These are phyloP conservation scores for Amazona finschi DNA, from an alignment of 2,797 vertebrate genomes.

Conservation along the genomic window DNA sequence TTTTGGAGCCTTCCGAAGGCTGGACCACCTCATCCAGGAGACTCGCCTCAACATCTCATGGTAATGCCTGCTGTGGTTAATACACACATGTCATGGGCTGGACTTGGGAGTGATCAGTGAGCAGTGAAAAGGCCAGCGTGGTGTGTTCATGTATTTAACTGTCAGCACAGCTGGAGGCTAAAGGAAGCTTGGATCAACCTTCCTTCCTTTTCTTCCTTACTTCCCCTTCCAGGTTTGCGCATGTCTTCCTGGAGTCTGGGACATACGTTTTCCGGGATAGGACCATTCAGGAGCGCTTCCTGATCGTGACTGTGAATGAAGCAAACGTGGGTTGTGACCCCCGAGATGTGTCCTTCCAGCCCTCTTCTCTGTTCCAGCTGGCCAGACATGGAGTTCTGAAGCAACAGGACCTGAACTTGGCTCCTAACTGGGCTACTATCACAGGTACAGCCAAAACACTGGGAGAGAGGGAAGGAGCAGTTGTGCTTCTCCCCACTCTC, in stretches of 20 bases:
- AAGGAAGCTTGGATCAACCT: background rate
- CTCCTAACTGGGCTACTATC: constrained; percentile 87
- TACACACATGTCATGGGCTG: background rate
- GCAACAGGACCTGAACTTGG: constrained; percentile 77
- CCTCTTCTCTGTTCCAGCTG: constrained; percentile 86
- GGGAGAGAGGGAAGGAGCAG: background rate
- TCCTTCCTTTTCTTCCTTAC: background rate
- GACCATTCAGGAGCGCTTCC: constrained; percentile 74
- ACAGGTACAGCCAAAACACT: constrained; percentile 73
- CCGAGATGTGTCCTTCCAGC: constrained; percentile 77
- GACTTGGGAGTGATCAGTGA: background rate
- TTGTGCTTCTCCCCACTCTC: background rate
- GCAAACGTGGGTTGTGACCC: constrained; percentile 77
- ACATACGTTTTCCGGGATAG: constrained; percentile 88
- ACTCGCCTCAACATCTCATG: constrained; percentile 85
- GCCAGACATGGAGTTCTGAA: constrained; percentile 79
- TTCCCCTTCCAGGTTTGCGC: constrained; percentile 83
- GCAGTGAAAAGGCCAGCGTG: fast-evolving
- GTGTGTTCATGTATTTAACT: background rate
- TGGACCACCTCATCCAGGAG: constrained; percentile 84
- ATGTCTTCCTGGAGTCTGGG: constrained; percentile 86
- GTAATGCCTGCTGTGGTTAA: constrained; percentile 47
- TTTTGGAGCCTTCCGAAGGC: constrained; percentile 86
- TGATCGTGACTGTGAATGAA: constrained; percentile 85
- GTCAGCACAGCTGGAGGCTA: background rate